phyloP scores from a whole-genome alignment of 2,113 vertebrate species.

The Chunga burmeisteri region DNA sequence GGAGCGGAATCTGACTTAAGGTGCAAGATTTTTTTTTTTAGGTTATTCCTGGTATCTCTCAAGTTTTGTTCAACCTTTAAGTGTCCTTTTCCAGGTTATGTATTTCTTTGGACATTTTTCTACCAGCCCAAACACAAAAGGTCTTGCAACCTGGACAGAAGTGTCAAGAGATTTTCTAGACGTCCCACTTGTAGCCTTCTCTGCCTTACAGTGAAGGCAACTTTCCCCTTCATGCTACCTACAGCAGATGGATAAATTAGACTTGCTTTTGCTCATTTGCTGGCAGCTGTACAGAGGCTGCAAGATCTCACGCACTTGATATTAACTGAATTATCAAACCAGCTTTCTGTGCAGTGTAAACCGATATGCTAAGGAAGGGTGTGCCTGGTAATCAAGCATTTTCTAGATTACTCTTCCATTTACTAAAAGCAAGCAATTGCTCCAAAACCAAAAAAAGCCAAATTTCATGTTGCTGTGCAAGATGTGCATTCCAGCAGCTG shows the following conservation, averaged over 20 bases:
- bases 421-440: not conserved
- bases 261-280: not conserved
- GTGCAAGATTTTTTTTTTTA: not conserved
- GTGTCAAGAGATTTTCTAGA: not conserved
- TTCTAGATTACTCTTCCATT: not conserved
- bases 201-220: not conserved
- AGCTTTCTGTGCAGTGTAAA: not conserved
- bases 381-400: not conserved
- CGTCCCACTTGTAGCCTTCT: not conserved
- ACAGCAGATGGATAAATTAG: not conserved
- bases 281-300: not conserved
- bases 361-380: not conserved
- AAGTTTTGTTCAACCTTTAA: not conserved
- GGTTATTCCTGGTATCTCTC: not conserved
- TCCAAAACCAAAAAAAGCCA: not conserved
- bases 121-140: not conserved
- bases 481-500: not conserved
- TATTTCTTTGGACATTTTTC: not conserved
- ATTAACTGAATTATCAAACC: not conserved
- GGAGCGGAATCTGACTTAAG: not conserved
- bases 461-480: not conserved
- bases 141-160: not conserved
- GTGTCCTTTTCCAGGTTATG: fast-evolving
- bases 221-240: not conserved
- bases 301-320: not conserved